Percentiles rank a stretch among this genome's conserved stretches.
Conservation (phyloP, 2,113 vertebrate genomes). For the Aptenodytes patagonicus region DNA sequence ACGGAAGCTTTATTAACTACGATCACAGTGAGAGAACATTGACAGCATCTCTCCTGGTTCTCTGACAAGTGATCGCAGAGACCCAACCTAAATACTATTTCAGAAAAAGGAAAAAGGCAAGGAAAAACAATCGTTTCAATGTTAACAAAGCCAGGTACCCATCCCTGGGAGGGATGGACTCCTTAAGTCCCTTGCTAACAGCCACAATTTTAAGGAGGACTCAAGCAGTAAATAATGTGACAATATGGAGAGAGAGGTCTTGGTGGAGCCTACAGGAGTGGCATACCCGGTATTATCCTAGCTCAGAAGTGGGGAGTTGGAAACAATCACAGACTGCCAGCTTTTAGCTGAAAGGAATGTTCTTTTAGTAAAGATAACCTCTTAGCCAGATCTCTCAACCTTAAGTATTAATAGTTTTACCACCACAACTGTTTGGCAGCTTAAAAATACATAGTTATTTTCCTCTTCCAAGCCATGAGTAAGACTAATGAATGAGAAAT, state of each 20-base stretch:
- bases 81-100: neutral
- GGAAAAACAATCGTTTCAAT: neutral
- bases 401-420: neutral
- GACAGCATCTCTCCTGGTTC: neutral
- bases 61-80: neutral
- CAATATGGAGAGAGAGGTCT: neutral
- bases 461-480: neutral
- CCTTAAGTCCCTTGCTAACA: neutral
- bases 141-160: neutral
- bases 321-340: neutral
- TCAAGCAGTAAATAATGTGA: neutral
- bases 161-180: neutral
- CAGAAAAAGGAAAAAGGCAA: neutral
- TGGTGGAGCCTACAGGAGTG: neutral
- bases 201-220: neutral
- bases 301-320: neutral
- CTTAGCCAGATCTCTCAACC: neutral
- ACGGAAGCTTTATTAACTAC: neutral
- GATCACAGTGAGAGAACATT: neutral
- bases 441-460: neutral
- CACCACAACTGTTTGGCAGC: neutral
- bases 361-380: neutral
- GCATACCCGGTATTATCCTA: neutral
- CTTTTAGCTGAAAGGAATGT: neutral
- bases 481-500: neutral